Evolutionary conservation across 1,140 invertebrate genomes (phyloP).

Genomic region (Neuroterus valhalla): DNA sequence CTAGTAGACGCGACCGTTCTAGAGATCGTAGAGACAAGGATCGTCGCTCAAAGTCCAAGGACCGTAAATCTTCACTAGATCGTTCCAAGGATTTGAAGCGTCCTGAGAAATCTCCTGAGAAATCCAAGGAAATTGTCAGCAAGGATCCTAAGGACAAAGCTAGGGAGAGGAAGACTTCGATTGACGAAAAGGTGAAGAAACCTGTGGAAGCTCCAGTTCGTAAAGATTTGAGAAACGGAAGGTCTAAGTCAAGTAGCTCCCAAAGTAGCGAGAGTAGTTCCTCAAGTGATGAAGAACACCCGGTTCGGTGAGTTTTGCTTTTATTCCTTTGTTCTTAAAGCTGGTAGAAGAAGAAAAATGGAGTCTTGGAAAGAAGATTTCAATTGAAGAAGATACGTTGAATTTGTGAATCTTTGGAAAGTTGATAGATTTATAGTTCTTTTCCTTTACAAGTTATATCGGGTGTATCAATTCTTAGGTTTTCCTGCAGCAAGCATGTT

Average conservation of each 20-base stretch:
- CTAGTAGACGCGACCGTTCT: slow-evolving; percentile 65
- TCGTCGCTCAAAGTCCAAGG: slow-evolving; percentile 62
- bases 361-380: too few relatives aligned
- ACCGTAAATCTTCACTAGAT: slow-evolving; percentile 63
- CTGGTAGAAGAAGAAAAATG: too few relatives aligned
- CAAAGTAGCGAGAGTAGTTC: slow-evolving; percentile 72
- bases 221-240: slow-evolving; percentile 70
- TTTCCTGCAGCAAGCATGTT: too few relatives aligned
- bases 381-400: too few relatives aligned
- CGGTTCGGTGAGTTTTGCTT: slow-evolving; percentile 53
- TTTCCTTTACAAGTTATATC: too few relatives aligned
- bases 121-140: slow-evolving; percentile 43
- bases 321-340: neutral
- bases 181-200: slow-evolving; percentile 65
- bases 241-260: slow-evolving; percentile 73
- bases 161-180: slow-evolving; percentile 53
- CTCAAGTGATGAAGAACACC: slow-evolving; percentile 68
- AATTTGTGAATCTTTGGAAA: too few relatives aligned
- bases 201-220: slow-evolving; percentile 54
- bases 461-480: too few relatives aligned
- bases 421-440: too few relatives aligned
- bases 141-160: slow-evolving; percentile 38
- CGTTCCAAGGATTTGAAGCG: slow-evolving; percentile 60
- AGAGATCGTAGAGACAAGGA: slow-evolving; percentile 67
- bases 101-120: slow-evolving; percentile 49